A percentile compares a stretch with the other conserved stretches of the same genome.
Conservation (phyloP, 2,113 vertebrate genomes). For the Centrocercus urophasianus region DNA sequence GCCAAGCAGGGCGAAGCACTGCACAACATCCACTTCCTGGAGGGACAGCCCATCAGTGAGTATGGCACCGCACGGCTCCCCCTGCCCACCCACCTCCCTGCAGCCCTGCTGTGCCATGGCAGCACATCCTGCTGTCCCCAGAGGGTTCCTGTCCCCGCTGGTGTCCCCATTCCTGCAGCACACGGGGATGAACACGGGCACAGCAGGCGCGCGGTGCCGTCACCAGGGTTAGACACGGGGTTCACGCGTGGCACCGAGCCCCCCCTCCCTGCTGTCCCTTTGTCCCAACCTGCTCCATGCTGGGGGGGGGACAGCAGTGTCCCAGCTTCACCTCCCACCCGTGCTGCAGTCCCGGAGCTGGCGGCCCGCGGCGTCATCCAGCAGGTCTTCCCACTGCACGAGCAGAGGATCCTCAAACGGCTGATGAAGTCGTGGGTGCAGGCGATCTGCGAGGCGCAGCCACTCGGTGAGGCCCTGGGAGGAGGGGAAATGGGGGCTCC, state of each 20-base stretch:
- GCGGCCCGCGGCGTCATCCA: slow-evolving; percentile 91
- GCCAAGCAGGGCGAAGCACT: slow-evolving; percentile 94
- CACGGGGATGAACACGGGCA: neutral
- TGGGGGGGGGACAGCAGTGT: rapidly evolving
- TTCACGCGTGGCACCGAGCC: rapidly evolving
- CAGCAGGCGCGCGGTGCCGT: neutral
- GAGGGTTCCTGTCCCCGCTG: neutral
- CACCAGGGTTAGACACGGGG: neutral
- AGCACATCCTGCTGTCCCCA: neutral
- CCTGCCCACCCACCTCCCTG: neutral
- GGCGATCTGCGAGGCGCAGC: slow-evolving; percentile 94
- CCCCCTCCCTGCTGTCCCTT: too few species aligned
- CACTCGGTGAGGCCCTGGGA: slow-evolving; percentile 79
- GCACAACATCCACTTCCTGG: slow-evolving; percentile 95
- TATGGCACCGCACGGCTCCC: neutral
- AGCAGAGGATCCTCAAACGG: slow-evolving; percentile 93
- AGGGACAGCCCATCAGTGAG: slow-evolving; percentile 98
- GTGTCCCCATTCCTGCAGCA: too few species aligned
- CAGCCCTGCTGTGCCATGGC: neutral
- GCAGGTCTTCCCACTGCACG: slow-evolving; percentile 94
- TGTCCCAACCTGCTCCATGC: neutral
- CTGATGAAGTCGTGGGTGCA: slow-evolving; percentile 98
- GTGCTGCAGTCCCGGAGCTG: slow-evolving; percentile 89
- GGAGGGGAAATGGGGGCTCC: rapidly evolving
- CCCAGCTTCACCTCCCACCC: neutral